Conservation (phyloP, 2,113 vertebrate species). For the Alligator mississippiensis region DNA sequence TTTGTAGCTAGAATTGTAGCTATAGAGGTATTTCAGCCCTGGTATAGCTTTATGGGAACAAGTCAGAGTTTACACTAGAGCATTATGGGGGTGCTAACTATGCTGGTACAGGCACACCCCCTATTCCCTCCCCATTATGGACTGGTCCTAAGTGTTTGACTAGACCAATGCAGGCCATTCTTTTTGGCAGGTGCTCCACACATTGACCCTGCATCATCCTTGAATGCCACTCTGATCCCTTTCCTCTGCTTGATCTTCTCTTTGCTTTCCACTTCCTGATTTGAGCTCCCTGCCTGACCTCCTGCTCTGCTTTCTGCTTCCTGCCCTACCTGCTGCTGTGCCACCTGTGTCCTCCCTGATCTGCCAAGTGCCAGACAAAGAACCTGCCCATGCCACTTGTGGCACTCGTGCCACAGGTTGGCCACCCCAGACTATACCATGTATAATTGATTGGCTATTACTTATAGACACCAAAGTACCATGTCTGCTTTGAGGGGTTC, state of each 20-base stretch:
- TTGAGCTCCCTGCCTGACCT: too few relatives aligned
- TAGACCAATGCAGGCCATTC: not conserved
- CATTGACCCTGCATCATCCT: too few relatives aligned
- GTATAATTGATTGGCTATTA: not conserved
- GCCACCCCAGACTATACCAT: not conserved
- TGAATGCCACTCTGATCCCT: too few relatives aligned
- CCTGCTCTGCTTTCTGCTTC: too few relatives aligned
- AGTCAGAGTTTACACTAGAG: not conserved
- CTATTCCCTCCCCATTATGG: rapidly evolving
- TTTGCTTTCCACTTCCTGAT: too few relatives aligned
- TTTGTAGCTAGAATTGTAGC: not conserved
- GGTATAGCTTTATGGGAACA: not conserved
- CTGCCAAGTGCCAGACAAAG: too few relatives aligned
- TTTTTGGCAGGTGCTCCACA: too few relatives aligned
- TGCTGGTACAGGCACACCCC: not conserved
- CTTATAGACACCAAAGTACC: not conserved
- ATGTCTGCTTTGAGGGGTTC: not conserved
- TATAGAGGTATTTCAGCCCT: not conserved
- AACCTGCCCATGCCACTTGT: too few relatives aligned
- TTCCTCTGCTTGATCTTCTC: too few relatives aligned
- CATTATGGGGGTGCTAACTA: not conserved
- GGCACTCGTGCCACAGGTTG: too few relatives aligned
- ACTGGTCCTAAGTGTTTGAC: not conserved
- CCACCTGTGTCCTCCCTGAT: too few relatives aligned
- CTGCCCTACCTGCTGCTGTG: too few relatives aligned